Evolutionary conservation across 1,140 invertebrate species (phyloP).

Genomic region (Hylaeus volcanicus): DNA sequence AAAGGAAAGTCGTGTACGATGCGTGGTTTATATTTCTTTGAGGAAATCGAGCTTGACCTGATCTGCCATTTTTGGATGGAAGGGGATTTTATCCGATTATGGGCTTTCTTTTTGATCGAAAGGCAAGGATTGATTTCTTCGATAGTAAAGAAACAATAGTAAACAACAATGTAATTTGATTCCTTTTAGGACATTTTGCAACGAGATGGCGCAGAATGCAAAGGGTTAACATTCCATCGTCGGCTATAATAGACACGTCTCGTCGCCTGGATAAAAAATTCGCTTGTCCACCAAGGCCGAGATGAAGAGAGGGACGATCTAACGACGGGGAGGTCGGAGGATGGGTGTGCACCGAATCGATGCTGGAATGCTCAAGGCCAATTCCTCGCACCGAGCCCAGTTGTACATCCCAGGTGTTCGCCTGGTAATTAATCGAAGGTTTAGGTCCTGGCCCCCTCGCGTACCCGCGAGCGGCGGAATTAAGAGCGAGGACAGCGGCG

Average conservation of each 20-base stretch:
- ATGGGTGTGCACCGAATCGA: conserved; percentile 40
- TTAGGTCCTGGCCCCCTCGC: conserved; percentile 57
- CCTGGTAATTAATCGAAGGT: conserved; percentile 77
- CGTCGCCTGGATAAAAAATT: neutral
- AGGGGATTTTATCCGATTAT: no score
- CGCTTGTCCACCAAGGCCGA: neutral
- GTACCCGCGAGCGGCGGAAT: conserved; percentile 70
- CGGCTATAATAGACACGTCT: neutral
- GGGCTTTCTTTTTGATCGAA: no score
- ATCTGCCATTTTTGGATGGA: no score
- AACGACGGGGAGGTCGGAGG: neutral
- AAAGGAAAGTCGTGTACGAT: neutral
- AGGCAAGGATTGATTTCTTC: no score
- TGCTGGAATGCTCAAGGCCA: conserved; percentile 50
- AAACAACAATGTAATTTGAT: no score
- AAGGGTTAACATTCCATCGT: neutral
- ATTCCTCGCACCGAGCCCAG: conserved; percentile 41
- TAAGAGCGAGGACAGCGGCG: conserved; percentile 74
- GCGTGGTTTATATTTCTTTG: no score
- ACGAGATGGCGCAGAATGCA: no score
- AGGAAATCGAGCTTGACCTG: no score
- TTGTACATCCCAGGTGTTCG: conserved; percentile 71
- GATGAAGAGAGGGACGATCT: neutral
- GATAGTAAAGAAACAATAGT: no score
- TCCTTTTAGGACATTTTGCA: no score